These are phyloP conservation scores for Heterotis niloticus DNA, from an alignment of 2,113 vertebrate genomes.

Conservation along the genomic window DNA sequence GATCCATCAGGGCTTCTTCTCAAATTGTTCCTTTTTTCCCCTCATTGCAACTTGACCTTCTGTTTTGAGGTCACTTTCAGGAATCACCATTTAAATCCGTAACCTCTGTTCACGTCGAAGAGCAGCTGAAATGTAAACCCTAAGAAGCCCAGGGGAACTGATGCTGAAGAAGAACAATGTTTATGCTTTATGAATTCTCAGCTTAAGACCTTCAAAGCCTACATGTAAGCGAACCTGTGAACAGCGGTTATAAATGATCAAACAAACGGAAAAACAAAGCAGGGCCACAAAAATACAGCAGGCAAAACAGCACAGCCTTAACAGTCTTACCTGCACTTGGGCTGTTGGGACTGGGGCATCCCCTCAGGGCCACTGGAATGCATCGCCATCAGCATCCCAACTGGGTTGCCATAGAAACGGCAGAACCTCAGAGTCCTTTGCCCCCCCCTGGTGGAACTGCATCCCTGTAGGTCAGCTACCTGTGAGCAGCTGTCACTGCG, in stretches of 20 bases:
- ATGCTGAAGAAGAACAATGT: neutral
- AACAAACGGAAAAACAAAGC: neutral
- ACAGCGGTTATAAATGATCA: neutral
- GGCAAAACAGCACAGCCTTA: neutral
- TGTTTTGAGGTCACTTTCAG: neutral
- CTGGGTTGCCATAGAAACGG: slow-evolving; percentile 21
- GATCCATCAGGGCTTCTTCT: neutral
- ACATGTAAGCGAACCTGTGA: neutral
- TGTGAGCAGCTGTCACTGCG: neutral
- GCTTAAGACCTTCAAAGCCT: neutral
- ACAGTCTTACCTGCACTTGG: neutral
- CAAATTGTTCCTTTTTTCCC: neutral
- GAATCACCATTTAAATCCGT: no score
- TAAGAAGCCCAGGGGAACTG: neutral
- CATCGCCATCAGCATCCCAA: slow-evolving; percentile 10
- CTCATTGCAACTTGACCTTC: neutral
- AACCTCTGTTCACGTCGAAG: neutral
- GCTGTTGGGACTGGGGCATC: neutral
- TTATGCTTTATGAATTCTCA: neutral
- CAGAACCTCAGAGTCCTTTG: neutral
- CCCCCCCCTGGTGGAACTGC: slow-evolving; percentile 18
- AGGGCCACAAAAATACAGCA: neutral
- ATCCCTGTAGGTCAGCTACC: neutral
- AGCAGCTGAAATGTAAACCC: neutral
- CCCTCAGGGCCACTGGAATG: neutral